Percentiles rank a stretch among this genome's conserved stretches.
These are phyloP conservation scores for Aplysia californica DNA, from an alignment of 1,140 invertebrate species.

Conservation along the genomic window DNA sequence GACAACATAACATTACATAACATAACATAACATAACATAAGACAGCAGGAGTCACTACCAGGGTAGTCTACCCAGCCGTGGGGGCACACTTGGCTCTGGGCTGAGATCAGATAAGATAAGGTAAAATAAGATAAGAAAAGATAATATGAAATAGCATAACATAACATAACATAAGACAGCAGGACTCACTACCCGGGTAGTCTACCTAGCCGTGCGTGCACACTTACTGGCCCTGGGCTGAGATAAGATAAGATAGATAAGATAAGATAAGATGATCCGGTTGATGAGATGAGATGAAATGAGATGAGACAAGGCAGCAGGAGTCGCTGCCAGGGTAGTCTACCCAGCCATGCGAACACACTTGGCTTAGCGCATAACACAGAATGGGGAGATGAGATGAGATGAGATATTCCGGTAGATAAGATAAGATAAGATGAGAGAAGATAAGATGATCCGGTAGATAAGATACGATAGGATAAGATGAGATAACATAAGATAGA, in stretches of 20 bases:
- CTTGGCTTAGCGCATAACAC: not conserved
- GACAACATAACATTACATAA: not conserved
- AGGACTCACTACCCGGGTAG: conserved; percentile 16
- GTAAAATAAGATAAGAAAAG: too few species aligned
- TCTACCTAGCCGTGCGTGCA: conserved; percentile 9
- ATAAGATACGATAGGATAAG: too few species aligned
- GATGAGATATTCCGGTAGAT: conserved; percentile 1
- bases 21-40: not conserved
- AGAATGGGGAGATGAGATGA: too few species aligned
- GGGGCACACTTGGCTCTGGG: not conserved
- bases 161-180: too few species aligned
- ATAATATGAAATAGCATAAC: too few species aligned
- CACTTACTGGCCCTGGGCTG: not conserved
- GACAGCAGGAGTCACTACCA: too few species aligned
- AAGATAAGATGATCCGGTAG: not conserved
- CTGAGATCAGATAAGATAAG: not conserved
- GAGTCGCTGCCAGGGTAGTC: too few species aligned
- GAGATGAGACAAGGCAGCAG: not conserved
- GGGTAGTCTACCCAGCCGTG: not conserved
- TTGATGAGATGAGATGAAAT: not conserved
- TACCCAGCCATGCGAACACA: not conserved
- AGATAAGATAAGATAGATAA: too few species aligned
- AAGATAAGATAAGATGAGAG: too few species aligned
- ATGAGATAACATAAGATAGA: too few species aligned
- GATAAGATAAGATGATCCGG: too few species aligned